Evolutionary conservation across 2,113 vertebrate genomes (phyloP).

Genomic region (Pongo pygmaeus): DNA sequence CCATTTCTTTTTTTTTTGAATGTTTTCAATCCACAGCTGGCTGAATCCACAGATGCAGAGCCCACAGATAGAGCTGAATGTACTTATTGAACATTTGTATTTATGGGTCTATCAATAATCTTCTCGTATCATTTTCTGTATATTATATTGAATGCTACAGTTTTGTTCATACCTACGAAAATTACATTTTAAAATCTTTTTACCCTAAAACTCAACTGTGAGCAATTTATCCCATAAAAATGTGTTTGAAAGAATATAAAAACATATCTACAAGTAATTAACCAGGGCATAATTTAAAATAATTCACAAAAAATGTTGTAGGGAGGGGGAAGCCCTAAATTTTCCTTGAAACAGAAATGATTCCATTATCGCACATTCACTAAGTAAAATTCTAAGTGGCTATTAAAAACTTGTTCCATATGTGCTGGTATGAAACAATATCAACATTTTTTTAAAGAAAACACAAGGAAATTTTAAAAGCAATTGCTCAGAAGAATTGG

Average conservation of each 20-base stretch:
- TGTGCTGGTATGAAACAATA: neutral
- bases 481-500: neutral
- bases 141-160: neutral
- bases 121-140: neutral
- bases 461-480: neutral
- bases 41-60: neutral
- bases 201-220: neutral
- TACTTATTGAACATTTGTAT: neutral
- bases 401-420: neutral
- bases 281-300: neutral
- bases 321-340: neutral
- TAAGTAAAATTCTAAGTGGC: neutral
- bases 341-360: neutral
- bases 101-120: neutral
- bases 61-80: neutral
- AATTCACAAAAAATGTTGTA: neutral
- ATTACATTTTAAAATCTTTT: neutral
- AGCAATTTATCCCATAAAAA: neutral
- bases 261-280: neutral
- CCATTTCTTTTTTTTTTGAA: neutral
- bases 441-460: neutral
- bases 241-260: neutral
- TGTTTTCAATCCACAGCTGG: neutral
- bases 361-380: neutral
- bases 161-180: neutral